phyloP scores from a whole-genome alignment of 2,113 vertebrate species.

The Pterocles gutturalis region DNA sequence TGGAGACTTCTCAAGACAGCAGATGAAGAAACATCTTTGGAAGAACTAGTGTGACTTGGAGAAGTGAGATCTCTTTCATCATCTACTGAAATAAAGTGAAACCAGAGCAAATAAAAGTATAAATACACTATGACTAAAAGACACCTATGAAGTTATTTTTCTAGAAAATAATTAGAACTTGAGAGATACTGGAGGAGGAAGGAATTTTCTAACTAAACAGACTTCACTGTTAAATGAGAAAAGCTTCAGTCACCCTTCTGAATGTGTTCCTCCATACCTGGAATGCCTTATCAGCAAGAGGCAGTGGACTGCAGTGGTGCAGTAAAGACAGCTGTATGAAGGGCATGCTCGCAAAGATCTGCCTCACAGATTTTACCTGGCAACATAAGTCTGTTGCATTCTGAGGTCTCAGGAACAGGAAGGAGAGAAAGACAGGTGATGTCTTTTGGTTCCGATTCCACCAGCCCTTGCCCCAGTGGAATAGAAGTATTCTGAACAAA shows the following conservation, averaged over 20 bases:
- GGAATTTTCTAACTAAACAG: background rate
- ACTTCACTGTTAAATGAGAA: background rate
- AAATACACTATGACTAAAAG: background rate
- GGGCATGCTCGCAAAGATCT: background rate
- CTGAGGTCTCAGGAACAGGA: constrained; percentile 84
- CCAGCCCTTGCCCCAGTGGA: constrained; percentile 91
- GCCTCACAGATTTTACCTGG: constrained; percentile 81
- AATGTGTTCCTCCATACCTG: background rate
- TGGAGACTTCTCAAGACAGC: constrained; percentile 84
- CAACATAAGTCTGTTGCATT: constrained; percentile 91
- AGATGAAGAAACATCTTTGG: constrained; percentile 80
- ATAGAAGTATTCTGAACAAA: constrained; percentile 99
- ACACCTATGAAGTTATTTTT: background rate
- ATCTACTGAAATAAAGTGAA: constrained; percentile 71
- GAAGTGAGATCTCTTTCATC: constrained; percentile 72
- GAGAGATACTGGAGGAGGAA: background rate
- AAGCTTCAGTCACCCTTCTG: background rate
- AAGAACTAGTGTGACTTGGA: constrained; percentile 74
- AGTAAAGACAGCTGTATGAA: background rate
- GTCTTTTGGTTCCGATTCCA: constrained; percentile 89
- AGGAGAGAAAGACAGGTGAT: constrained; percentile 89
- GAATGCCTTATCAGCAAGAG: background rate
- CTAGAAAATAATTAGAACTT: background rate
- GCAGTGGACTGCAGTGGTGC: background rate
- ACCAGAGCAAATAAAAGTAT: background rate